A percentile compares a stretch with the other conserved stretches of the same genome.
Evolutionary conservation across 2,113 vertebrate genomes (phyloP).

Genomic region (Caranx ignobilis): DNA sequence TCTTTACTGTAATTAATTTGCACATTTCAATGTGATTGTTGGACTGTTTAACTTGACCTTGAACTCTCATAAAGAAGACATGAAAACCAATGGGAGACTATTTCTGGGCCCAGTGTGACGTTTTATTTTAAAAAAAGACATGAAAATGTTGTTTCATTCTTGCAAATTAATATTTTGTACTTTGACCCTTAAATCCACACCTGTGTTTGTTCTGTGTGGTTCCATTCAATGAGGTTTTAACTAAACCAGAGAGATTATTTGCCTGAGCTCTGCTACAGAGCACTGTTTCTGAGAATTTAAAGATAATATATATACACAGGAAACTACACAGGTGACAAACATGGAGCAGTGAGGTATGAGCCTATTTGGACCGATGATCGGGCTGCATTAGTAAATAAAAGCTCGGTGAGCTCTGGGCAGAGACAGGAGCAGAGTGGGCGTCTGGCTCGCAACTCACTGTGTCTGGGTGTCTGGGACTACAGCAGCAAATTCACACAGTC

Average conservation of each 20-base stretch:
- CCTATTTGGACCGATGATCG: slow-evolving; percentile 17
- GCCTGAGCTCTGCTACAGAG: too few species aligned
- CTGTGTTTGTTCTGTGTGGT: not conserved
- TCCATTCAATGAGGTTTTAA: too few species aligned
- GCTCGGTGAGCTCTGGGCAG: slow-evolving; percentile 67
- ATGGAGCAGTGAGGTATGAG: slow-evolving; percentile 11
- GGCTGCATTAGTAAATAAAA: slow-evolving; percentile 77
- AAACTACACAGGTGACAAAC: slow-evolving; percentile 16
- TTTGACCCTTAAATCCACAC: not conserved
- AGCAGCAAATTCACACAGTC: slow-evolving; percentile 80
- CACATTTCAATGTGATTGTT: not conserved
- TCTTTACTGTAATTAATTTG: not conserved
- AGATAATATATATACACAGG: not conserved
- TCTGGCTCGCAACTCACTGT: slow-evolving; percentile 80
- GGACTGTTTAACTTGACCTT: not conserved
- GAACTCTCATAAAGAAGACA: not conserved
- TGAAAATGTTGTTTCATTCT: not conserved
- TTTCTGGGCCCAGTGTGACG: not conserved
- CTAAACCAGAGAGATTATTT: too few species aligned
- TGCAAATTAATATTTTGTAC: not conserved
- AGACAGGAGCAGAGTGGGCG: slow-evolving; percentile 84
- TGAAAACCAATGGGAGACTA: not conserved
- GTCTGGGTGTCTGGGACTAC: slow-evolving; percentile 79
- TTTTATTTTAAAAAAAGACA: not conserved
- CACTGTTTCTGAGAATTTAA: not conserved